Base-by-base conservation (phyloP, 2,797 vertebrate species). In the Platalea minor region DNA sequence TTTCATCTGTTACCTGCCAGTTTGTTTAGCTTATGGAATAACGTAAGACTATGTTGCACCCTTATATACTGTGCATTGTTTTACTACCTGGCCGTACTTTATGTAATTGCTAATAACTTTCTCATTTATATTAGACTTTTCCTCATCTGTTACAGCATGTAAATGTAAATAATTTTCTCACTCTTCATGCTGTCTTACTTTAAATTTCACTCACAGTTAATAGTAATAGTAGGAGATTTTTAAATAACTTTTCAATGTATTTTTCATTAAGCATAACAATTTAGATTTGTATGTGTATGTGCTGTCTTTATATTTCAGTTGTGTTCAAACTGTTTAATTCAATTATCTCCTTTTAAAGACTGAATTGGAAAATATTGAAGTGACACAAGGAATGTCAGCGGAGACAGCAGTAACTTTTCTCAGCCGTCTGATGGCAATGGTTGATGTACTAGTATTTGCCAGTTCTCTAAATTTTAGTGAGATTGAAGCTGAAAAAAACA, bases 401-500 rank as follows among this genome's bases (percentile, higher is more conserved):
- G 99, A 99, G 97, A 99, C 98, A 17, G 99, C 99, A 48, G 98
- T 99, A 93, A 99, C 99, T 28, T 99, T 99, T 97, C 98, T 99
- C 95, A 99, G 99, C 95, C 98, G 99, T 51, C 98, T 99, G 96
- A 99, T 99, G 99, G 99, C 99, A 29, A 99, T 99, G 99, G 99
- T 99, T 76, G 99, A 99, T 85, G 99, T 99, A 35, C 97, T 99
- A 93, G 99, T 99, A 43, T 99, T 99, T 96, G 99, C 99, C 87
- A 99, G 99, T 80, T 99, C 99, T 82, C 98, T 99, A 91, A 99
- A 99, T 98, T 99, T 99, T 97, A 99, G 99, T 93, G 99, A 99
- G 97, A 99, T 99, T 46, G 99, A 99, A 98, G 99, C 99, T 25
- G 99, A 99, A 97, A 99, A 99, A 98, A 99, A 99, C 98, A 99